Conservation (phyloP, 1,140 invertebrate genomes). For the Trichogramma pretiosum region DNA sequence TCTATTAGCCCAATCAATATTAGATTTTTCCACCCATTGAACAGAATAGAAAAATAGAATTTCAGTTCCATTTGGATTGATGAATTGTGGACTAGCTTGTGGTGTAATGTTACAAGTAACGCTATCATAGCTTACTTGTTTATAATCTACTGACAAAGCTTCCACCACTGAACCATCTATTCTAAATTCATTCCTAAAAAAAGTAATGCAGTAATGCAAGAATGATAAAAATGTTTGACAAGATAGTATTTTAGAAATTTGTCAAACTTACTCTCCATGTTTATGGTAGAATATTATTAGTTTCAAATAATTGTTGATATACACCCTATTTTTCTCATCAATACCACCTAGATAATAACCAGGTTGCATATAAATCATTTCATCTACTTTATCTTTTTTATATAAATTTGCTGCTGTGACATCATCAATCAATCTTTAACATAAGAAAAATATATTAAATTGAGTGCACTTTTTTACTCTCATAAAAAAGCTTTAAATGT, state of each 20-base stretch:
- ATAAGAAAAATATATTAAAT: conserved; percentile 33
- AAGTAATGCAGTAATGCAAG: conserved; percentile 16
- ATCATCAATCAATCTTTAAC: conserved; percentile 95
- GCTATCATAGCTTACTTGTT: conserved; percentile 55
- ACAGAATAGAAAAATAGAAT: conserved; percentile 91
- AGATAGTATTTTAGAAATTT: not conserved
- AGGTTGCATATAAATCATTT: conserved; percentile 85
- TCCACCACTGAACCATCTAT: conserved; percentile 96
- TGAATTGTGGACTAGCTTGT: conserved; percentile 58
- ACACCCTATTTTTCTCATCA: conserved; percentile 63
- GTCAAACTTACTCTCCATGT: conserved; percentile 54
- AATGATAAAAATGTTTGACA: conserved; percentile 6
- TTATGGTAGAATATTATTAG: conserved; percentile 85
- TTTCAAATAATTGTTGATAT: conserved; percentile 91
- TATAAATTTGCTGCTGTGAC: conserved; percentile 87
- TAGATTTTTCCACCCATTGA: conserved; percentile 81
- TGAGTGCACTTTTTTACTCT: no score
- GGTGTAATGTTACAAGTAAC: conserved; percentile 62
- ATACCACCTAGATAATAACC: conserved; percentile 87
- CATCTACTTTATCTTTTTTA: conserved; percentile 66
- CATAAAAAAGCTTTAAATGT: no score
- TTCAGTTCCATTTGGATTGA: conserved; percentile 65
- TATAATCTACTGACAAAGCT: conserved; percentile 61
- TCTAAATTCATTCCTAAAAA: conserved; percentile 67
- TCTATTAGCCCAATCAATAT: conserved; percentile 88